Evolutionary conservation across 1,140 invertebrate genomes (phyloP).

Genomic region (Ganaspis sp.): DNA sequence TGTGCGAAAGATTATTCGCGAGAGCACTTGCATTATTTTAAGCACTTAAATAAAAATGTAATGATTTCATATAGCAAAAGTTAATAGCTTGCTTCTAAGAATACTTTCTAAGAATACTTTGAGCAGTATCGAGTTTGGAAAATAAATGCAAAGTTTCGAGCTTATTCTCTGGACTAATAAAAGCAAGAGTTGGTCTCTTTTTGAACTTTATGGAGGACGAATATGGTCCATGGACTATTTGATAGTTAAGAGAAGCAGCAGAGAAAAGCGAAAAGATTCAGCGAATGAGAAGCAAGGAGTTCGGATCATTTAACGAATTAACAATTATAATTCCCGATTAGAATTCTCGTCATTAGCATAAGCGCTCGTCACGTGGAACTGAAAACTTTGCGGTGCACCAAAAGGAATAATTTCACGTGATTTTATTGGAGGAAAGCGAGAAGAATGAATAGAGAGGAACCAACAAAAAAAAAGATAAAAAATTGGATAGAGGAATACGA

Average conservation of each 20-base stretch:
- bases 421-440: conserved; percentile 25
- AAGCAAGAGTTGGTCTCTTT: neutral
- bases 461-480: neutral
- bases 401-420: conserved; percentile 53
- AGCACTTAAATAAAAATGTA: too few species aligned
- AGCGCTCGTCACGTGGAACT: conserved; percentile 64
- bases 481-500: neutral
- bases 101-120: too few species aligned
- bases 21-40: too few species aligned
- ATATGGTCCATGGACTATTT: neutral
- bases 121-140: neutral
- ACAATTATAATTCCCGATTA: conserved; percentile 74
- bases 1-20: too few species aligned
- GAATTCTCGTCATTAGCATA: conserved; percentile 72
- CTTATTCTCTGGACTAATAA: neutral
- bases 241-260: neutral
- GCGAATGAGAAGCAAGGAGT: conserved; percentile 51
- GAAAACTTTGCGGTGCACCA: conserved; percentile 59
- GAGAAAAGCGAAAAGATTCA: conserved; percentile 44
- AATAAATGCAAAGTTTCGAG: neutral
- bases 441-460: neutral
- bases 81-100: too few species aligned
- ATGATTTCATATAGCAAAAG: too few species aligned
- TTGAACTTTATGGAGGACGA: conserved; percentile 40
- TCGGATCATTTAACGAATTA: conserved; percentile 74